Base-by-base conservation (phyloP, 2,797 vertebrate genomes). In the Gila robusta region DNA sequence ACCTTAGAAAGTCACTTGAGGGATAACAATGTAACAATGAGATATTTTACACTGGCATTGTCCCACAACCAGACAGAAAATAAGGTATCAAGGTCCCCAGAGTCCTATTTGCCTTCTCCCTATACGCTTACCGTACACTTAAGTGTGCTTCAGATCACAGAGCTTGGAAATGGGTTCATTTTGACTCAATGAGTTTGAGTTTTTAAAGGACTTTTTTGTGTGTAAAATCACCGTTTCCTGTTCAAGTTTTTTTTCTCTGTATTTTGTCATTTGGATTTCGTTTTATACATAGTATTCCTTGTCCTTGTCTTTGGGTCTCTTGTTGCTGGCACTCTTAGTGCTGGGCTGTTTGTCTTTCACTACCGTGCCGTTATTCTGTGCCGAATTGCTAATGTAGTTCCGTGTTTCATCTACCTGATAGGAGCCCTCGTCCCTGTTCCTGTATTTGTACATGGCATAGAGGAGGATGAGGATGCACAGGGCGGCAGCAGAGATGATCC, bases 301-400 rank as follows among this genome's bases (percentile, higher is more conserved):
- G 96, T 99, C 98, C 95, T 99, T 99, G 93, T 99, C 98, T 96
- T 97, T 99, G 93, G 98, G 97, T 94, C 98, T 99, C 96, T 98
- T 99, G 94, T 96, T 97, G 94, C 96, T 86, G 89, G 90, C 94
- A 52, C 96, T 93, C 93, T 99, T 99, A 71, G 97, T 94, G 92
- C 95, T 94, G 89, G 96, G 95, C 87, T 96, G 92, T 93, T 97
- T 97, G 91, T 97, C 97, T 94, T 97, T 97, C 90, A 97, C 66
- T 87, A 97, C 95, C 35, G 96, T 95, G 91, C 97, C 97, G 44
- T 97, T 97, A 93, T 95, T 97, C 96, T 97, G 97, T 89, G 97
- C 96, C 5, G 96, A 97, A 95, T 97, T 97, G 96, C 96, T 97
- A 95, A 97, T 97, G 96, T 97, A 97, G 94, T 97, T 97, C 90